These are phyloP conservation scores for Pseudobourletiella spinata DNA, from an alignment of 1,140 invertebrate species.

Conservation along the genomic window DNA sequence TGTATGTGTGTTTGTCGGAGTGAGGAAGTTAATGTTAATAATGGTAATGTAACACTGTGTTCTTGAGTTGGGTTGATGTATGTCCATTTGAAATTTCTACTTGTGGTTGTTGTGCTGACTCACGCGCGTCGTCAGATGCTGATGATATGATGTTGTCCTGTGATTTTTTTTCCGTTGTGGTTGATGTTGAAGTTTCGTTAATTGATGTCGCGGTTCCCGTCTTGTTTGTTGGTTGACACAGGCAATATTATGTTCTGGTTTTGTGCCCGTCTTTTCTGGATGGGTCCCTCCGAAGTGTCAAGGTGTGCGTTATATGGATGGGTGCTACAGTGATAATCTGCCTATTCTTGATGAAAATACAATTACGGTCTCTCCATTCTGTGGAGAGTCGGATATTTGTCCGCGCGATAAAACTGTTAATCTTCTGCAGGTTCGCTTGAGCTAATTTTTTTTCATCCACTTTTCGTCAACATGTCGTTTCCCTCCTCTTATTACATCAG, in stretches of 20 bases:
- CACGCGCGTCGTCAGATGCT: too few species aligned
- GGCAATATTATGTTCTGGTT: conserved; percentile 54
- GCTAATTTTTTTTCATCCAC: conserved; percentile 4
- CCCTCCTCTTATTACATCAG: too few species aligned
- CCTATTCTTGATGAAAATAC: conserved; percentile 53
- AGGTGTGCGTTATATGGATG: conserved; percentile 55
- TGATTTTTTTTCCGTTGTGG: too few species aligned
- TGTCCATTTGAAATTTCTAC: too few species aligned
- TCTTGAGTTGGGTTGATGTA: too few species aligned
- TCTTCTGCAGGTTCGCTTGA: conserved; percentile 32
- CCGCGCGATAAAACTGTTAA: conserved; percentile 45
- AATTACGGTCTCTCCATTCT: conserved; percentile 57
- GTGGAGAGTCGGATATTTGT: conserved; percentile 56
- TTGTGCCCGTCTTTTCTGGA: conserved; percentile 57
- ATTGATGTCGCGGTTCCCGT: background rate
- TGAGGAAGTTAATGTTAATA: too few species aligned
- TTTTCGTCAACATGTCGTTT: too few species aligned
- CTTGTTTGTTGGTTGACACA: conserved; percentile 37
- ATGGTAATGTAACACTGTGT: too few species aligned
- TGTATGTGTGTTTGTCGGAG: too few species aligned
- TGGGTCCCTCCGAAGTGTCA: conserved; percentile 48
- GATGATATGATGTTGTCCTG: too few species aligned
- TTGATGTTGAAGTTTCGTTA: too few species aligned
- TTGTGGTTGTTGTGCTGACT: too few species aligned
- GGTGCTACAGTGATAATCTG: conserved; percentile 55